phyloP scores from a whole-genome alignment of 1,140 invertebrate genomes.

The Trachelipus rathkii region DNA sequence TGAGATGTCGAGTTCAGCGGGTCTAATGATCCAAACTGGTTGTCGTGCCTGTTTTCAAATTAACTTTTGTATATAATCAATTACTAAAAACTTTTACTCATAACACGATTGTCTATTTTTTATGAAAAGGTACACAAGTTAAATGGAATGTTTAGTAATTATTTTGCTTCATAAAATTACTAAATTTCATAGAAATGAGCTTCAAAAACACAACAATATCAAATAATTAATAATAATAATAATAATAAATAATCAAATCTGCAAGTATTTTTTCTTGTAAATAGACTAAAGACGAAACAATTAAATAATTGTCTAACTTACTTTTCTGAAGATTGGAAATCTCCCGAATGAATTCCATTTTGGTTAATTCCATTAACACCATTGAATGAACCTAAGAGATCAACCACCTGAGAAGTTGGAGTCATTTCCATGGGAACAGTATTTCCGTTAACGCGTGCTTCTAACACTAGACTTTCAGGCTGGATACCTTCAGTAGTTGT shows the following conservation, averaged over 20 bases:
- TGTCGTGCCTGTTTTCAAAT: conserved; percentile 28
- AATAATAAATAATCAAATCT: too few species aligned
- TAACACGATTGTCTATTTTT: too few species aligned
- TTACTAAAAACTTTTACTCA: too few species aligned
- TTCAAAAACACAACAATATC: too few species aligned
- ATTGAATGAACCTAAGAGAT: conserved; percentile 41
- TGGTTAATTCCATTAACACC: conserved; percentile 41
- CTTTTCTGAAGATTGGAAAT: conserved; percentile 35
- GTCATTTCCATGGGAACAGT: conserved; percentile 41
- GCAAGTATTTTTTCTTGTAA: too few species aligned
- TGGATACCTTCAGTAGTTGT: background rate
- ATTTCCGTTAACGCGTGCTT: conserved; percentile 41
- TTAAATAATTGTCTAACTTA: conserved; percentile 24
- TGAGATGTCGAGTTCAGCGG: conserved; percentile 32
- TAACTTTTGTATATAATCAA: too few species aligned
- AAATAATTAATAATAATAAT: too few species aligned
- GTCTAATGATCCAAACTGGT: conserved; percentile 42
- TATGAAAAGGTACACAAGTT: too few species aligned
- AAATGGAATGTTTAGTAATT: too few species aligned
- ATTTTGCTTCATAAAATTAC: too few species aligned
- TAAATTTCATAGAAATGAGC: too few species aligned
- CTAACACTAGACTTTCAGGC: background rate
- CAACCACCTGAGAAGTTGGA: conserved; percentile 37
- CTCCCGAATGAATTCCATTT: conserved; percentile 40
- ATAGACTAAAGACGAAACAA: too few species aligned